These are phyloP conservation scores for Anadara kagoshimensis DNA, from an alignment of 1,140 invertebrate genomes.

Conservation along the genomic window DNA sequence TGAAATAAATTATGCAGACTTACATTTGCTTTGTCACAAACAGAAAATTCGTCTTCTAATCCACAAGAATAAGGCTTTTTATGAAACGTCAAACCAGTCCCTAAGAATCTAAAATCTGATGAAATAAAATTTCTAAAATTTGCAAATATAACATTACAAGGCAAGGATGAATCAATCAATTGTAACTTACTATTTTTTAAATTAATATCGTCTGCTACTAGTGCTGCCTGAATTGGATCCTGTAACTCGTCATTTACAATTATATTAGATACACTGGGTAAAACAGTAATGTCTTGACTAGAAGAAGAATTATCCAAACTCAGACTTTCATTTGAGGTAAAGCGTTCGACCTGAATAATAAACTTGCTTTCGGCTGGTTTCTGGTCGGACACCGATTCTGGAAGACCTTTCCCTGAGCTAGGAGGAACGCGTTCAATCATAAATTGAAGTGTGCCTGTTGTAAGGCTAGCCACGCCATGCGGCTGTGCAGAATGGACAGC, in stretches of 20 bases:
- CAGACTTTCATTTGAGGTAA: background rate
- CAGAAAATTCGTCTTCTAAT: constrained; percentile 25
- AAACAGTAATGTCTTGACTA: background rate
- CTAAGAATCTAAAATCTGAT: constrained; percentile 42
- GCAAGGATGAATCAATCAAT: constrained; percentile 38
- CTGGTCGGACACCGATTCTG: constrained; percentile 93
- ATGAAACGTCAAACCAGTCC: constrained; percentile 60
- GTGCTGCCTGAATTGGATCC: constrained; percentile 20
- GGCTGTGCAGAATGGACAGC: constrained; percentile 63
- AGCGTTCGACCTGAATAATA: constrained; percentile 47
- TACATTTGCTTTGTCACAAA: constrained; percentile 7
- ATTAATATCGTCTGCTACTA: constrained; percentile 1
- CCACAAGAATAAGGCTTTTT: constrained; percentile 49
- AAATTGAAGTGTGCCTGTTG: constrained; percentile 85
- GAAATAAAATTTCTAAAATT: constrained; percentile 54
- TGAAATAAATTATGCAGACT: constrained; percentile 44
- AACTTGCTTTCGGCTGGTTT: constrained; percentile 55
- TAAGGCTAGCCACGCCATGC: constrained; percentile 58
- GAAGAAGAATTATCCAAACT: background rate
- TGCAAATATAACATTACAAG: constrained; percentile 50
- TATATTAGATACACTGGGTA: constrained; percentile 20
- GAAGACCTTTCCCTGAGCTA: constrained; percentile 94
- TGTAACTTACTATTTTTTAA: constrained; percentile 23
- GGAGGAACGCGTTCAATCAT: constrained; percentile 95
- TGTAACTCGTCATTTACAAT: constrained; percentile 35